Percentiles rank a stretch among this genome's conserved stretches.
Evolutionary conservation across 2,797 vertebrate species (phyloP).

Genomic region (Lutjanus campechanus): DNA sequence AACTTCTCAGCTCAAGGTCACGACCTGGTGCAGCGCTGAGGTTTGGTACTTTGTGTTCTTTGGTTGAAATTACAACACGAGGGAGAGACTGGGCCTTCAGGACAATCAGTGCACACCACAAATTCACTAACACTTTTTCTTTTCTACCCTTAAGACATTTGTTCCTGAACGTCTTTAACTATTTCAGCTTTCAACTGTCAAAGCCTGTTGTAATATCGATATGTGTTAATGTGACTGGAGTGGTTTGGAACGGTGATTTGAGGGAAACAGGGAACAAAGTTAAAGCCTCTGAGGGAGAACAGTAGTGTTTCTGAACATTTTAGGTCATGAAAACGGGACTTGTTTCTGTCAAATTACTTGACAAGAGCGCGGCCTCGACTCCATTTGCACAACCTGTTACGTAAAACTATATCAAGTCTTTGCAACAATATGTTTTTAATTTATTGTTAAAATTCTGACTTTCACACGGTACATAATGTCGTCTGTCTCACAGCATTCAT

Average conservation of each 20-base stretch:
- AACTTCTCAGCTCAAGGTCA: conserved; percentile 14
- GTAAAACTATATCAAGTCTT: neutral
- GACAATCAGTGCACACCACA: conserved; percentile 9
- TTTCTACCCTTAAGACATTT: conserved; percentile 5
- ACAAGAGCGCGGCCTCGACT: neutral
- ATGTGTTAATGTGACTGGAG: conserved; percentile 32
- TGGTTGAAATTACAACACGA: conserved; percentile 34
- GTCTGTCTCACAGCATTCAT: neutral
- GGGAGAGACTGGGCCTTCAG: conserved; percentile 22
- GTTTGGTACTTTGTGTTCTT: conserved; percentile 23
- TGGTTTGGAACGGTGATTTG: conserved; percentile 22
- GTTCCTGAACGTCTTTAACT: conserved; percentile 34
- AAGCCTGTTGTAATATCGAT: conserved; percentile 19
- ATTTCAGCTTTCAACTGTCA: conserved; percentile 39
- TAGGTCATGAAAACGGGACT: conserved; percentile 1
- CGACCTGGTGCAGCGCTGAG: conserved; percentile 16
- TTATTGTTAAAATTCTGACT: neutral
- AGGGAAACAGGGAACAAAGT: conserved; percentile 20
- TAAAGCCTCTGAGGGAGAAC: conserved; percentile 24
- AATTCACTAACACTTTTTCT: conserved; percentile 15
- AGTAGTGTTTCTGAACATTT: conserved; percentile 3
- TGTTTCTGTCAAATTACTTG: conserved; percentile 37
- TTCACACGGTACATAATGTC: neutral
- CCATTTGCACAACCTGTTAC: neutral
- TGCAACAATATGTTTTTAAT: conserved; percentile 8